Evolutionary conservation across 2,113 vertebrate genomes (phyloP), one percentile per base, ranked within the genome.

Genomic region (Sarotherodon lohbergeri): DNA sequence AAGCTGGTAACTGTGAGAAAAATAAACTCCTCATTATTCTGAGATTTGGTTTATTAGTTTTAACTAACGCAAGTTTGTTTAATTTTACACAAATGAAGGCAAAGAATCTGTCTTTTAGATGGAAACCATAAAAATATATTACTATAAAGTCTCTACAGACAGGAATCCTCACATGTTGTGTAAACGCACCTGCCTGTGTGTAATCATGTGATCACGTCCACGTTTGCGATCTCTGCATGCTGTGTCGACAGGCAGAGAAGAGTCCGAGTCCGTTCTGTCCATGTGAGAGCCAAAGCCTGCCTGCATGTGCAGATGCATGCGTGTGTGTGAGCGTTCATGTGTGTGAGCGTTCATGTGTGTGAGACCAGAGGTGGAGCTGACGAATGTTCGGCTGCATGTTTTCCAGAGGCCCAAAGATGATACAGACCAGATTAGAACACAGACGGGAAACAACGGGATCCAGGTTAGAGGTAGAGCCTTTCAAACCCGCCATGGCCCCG

Each of bases 351-450:
- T 17, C 46, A 71, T 41, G 66, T 46, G 68, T 73, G 68, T 29
- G 68, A 73, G 9, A 48, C 22, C 68, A 29, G 63, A 71, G 36
- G n/a, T 41, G 63, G 3, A 24, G 63, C 6, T 14, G 63, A 68
- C 3, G 12, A 41, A 4, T 17, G 68, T 46, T 46, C 27, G 68
- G 39, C 8, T 43, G 11, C 7, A 4, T 61, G 14, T 63, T n/a
- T 36, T 36, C 59, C 68, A 73, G 39, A 43, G 0, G 29, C 3
- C 50, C 34, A 0, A 80, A 80, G 50, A 55, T 0, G 9, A 57
- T 11, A 16, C 61, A 39, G 32, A 66, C n/a, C 34, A 80, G 34
- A 3, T 48, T 11, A 48, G 71, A 76, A 27, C 24, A 7, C 3
- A 17, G 71, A 48, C 9, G 3, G 24, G 71, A 76, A 76, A 76